phyloP scores from a whole-genome alignment of 30 jellyfish, hydroid and myxozoan genomes.

The Turritopsis rubra region DNA sequence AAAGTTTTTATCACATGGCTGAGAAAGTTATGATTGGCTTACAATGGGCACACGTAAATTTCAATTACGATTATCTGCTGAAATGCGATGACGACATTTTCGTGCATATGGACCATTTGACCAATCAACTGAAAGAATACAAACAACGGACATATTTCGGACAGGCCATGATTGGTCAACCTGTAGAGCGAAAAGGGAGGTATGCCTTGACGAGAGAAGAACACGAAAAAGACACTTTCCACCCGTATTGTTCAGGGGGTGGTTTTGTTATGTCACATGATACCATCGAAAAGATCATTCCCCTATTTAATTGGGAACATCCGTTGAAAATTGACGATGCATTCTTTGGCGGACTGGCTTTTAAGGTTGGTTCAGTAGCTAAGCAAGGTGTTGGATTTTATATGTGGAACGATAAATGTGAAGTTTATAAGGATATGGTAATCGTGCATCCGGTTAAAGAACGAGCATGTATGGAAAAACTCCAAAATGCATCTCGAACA shows the following conservation, averaged over 20 bases:
- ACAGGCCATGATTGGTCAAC: conserved; percentile 19
- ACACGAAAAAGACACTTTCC: conserved; percentile 22
- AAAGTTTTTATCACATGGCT: conserved; percentile 17
- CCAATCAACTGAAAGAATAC: not conserved
- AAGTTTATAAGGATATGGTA: not conserved
- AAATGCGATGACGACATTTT: conserved; percentile 38
- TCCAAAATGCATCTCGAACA: not conserved
- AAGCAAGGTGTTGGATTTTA: conserved; percentile 14
- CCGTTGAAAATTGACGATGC: conserved; percentile 38
- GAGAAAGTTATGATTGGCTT: conserved; percentile 30
- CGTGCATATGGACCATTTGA: conserved; percentile 23
- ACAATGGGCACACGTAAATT: conserved; percentile 22
- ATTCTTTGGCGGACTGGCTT: conserved; percentile 33
- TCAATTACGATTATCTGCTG: conserved; percentile 23
- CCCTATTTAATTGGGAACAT: conserved; percentile 14
- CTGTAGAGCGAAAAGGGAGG: conserved; percentile 40
- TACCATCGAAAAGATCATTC: conserved; percentile 19
- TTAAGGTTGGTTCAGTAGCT: conserved; percentile 24
- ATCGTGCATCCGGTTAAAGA: conserved; percentile 25
- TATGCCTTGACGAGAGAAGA: conserved; percentile 30
- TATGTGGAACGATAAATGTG: conserved; percentile 31
- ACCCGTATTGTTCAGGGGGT: conserved; percentile 55
- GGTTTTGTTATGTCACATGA: conserved; percentile 36
- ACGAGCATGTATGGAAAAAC: not conserved
- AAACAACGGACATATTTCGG: conserved; percentile 19